Base-by-base conservation (phyloP, 2,797 vertebrate genomes). In the Helicolenus hilgendorfi region DNA sequence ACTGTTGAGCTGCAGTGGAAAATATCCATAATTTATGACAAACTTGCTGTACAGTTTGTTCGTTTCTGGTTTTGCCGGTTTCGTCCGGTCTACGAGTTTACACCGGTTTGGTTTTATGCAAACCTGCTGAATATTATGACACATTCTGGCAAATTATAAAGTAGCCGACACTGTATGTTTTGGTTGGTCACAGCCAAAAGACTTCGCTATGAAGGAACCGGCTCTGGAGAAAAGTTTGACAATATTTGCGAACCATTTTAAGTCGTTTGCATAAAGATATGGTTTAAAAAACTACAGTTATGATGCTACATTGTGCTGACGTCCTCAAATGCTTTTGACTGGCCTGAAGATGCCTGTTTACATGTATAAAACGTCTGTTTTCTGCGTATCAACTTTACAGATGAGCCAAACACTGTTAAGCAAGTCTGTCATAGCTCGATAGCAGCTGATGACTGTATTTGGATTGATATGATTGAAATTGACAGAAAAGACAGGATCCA, bases 221-320 rank as follows among this genome's bases (percentile, higher is more conserved):
- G 2, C 15, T 9, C 29, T 56, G 5, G 58, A 41, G 41, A 38
- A 68, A 33, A 59, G n/a, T 45, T 35, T 13, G 6, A 29, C 14
- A 11, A 22, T 2, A 59, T 31, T 35, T 36, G 6, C 0, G 0
- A 7, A 26, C n/a, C 1, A 0, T 2, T 49, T 41, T 41, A 31
- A 55, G 1, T 14, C 2, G 24, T 31, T 53, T 27, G 11, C 3
- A 26, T 45, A 7, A 27, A 6, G 3, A n/a, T 27, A 33, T 27
- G 9, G 14, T 15, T 65, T 45, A 22, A 31, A 74, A 11, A 53
- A 7, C 18, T 20, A 24, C 0, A 13, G 26, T n/a, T 33, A 13
- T n/a, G 5, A 2, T 2, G n/a, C 26, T 49, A 5, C 4, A 6
- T 2, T 2, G 4, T 7, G 13, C 11, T 41, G 45, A 35, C 18